phyloP scores from a whole-genome alignment of 2,797 vertebrate genomes.

The Myotis daubentonii region DNA sequence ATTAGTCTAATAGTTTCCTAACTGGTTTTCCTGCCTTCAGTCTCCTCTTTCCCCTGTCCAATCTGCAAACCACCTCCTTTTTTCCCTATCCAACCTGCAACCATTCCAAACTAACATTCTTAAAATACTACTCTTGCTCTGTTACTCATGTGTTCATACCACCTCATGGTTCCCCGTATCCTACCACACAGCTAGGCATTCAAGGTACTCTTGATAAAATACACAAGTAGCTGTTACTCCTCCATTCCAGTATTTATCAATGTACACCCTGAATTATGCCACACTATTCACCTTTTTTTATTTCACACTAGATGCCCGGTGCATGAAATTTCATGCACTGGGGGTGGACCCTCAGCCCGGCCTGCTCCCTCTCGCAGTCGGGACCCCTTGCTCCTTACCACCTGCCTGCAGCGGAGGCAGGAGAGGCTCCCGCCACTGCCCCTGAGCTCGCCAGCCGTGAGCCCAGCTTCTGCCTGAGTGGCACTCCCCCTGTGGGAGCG shows the following conservation, averaged over 20 bases:
- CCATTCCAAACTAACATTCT: constrained; percentile 11
- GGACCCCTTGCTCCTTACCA: too few relatives aligned
- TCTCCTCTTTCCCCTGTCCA: neutral
- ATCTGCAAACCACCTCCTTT: neutral
- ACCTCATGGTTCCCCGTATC: neutral
- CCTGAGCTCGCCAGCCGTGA: too few relatives aligned
- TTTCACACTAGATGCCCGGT: neutral
- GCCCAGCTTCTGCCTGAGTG: too few relatives aligned
- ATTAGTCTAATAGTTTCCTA: constrained; percentile 29
- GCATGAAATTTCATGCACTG: too few relatives aligned
- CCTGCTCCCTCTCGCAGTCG: too few relatives aligned
- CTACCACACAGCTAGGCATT: neutral
- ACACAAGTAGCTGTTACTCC: neutral
- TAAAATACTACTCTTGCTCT: neutral
- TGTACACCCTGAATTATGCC: too few relatives aligned
- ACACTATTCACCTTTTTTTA: neutral
- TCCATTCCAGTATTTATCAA: neutral
- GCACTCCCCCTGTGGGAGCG: too few relatives aligned
- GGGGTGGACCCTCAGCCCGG: too few relatives aligned
- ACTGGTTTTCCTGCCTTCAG: neutral
- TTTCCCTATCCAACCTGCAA: neutral
- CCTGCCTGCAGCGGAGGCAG: too few relatives aligned
- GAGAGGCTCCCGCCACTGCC: too few relatives aligned
- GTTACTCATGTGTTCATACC: neutral
- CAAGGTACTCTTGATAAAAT: neutral